These are phyloP conservation scores for Harpegnathos saltator DNA, from an alignment of 1,140 invertebrate genomes.

Conservation along the genomic window DNA sequence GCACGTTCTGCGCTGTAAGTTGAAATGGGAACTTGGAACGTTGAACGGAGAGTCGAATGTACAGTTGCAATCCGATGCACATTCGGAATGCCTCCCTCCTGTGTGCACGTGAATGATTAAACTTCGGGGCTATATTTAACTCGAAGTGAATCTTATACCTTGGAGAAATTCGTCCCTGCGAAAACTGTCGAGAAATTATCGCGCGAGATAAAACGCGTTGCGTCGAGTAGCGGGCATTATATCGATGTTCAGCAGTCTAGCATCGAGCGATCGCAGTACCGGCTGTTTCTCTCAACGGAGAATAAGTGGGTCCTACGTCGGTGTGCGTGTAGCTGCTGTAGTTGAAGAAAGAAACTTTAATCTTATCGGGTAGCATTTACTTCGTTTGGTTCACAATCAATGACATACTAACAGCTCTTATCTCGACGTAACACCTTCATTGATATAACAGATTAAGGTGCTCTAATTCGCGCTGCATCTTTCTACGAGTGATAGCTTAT, in stretches of 20 bases:
- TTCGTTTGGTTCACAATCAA: conserved; percentile 41
- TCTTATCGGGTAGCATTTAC: conserved; percentile 61
- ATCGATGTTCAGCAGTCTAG: not conserved
- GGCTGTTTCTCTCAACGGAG: not conserved
- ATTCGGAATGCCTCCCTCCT: no score
- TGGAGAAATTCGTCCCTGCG: not conserved
- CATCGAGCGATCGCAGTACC: conserved; percentile 7
- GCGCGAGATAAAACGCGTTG: no score
- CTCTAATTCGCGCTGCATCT: conserved; percentile 32
- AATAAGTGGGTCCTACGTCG: not conserved
- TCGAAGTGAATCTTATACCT: not conserved
- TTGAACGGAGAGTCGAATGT: not conserved
- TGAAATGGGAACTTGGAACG: not conserved
- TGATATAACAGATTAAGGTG: conserved; percentile 35
- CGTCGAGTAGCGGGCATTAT: not conserved
- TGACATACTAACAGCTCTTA: conserved; percentile 52
- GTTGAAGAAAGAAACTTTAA: conserved; percentile 49
- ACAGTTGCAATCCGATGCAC: not conserved
- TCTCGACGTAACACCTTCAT: conserved; percentile 48
- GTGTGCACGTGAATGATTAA: not conserved
- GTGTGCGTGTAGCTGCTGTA: not conserved
- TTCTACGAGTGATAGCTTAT: conserved; percentile 26
- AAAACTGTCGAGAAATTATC: no score
- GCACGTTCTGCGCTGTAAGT: not conserved
- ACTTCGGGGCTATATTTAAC: conserved; percentile 3